These are phyloP conservation scores for Agelas oroides DNA, from an alignment of 37 sponge, comb jelly and placozoan species.

Conservation along the genomic window DNA sequence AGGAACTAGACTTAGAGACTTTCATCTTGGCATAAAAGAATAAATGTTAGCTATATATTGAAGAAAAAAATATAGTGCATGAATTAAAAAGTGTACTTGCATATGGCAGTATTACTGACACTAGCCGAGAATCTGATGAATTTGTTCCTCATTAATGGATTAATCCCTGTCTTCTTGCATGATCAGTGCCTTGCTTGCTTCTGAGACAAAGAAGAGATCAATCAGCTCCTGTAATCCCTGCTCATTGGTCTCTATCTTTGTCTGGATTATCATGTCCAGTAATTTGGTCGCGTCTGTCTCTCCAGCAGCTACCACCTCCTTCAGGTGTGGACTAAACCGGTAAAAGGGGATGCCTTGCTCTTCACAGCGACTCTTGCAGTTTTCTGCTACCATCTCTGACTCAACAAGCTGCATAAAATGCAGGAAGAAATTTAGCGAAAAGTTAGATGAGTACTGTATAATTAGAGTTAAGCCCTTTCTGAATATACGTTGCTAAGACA, in stretches of 20 bases:
- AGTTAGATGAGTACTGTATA: not conserved
- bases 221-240: conserved; percentile 28
- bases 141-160: no score
- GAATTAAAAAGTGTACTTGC: no score
- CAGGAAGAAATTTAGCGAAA: not conserved
- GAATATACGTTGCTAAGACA: no score
- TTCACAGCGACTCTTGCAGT: conserved; percentile 26
- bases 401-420: conserved; percentile 43
- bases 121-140: no score
- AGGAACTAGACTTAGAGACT: no score
- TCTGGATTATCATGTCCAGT: conserved; percentile 46
- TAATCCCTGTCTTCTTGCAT: no score
- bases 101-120: no score
- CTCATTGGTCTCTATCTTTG: conserved; percentile 21
- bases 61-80: no score
- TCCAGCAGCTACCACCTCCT: conserved; percentile 29
- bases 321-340: conserved; percentile 56
- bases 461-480: no score
- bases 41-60: no score
- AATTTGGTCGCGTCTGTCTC: conserved; percentile 57
- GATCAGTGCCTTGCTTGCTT: not conserved
- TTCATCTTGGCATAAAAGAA: no score
- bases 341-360: conserved; percentile 50
- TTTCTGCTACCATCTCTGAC: conserved; percentile 46
- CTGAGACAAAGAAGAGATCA: not conserved